phyloP scores from a whole-genome alignment of 2,888 invertebrate species.

The Proisotoma minuta region DNA sequence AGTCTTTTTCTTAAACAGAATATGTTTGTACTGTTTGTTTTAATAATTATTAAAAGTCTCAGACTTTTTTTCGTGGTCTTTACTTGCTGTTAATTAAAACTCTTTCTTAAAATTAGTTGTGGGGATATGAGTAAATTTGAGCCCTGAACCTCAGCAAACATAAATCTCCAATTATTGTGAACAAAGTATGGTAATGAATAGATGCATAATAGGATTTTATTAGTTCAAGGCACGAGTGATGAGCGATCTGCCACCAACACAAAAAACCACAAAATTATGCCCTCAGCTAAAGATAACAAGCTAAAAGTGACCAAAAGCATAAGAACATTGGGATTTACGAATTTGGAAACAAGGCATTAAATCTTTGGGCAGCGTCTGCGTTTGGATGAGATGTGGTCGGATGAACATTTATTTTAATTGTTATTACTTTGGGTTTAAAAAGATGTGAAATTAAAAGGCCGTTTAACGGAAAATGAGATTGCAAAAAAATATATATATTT shows the following conservation, averaged over 20 bases:
- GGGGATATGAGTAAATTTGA: too few relatives aligned
- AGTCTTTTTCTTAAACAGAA: too few relatives aligned
- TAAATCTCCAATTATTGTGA: not conserved
- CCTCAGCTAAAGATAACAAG: not conserved
- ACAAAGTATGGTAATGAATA: not conserved
- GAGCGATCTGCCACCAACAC: not conserved
- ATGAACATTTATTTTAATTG: too few relatives aligned
- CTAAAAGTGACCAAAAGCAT: slow-evolving; percentile 1
- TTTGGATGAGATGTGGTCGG: not conserved
- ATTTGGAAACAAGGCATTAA: not conserved
- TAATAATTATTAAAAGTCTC: not conserved
- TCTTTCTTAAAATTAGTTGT: too few relatives aligned
- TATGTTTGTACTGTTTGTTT: too few relatives aligned
- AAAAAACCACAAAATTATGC: not conserved
- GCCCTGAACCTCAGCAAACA: slow-evolving; percentile 3
- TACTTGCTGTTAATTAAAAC: too few relatives aligned
- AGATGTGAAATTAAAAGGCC: too few relatives aligned
- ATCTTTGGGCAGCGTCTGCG: not conserved
- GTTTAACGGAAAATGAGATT: too few relatives aligned
- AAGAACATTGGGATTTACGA: not conserved
- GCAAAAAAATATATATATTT: too few relatives aligned
- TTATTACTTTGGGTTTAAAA: too few relatives aligned
- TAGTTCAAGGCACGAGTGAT: slow-evolving; percentile 5
- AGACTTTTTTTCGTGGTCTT: too few relatives aligned
- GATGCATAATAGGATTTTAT: slow-evolving; percentile 5